phyloP scores from a whole-genome alignment of 1,140 invertebrate genomes.

The Rhysida immarginata region DNA sequence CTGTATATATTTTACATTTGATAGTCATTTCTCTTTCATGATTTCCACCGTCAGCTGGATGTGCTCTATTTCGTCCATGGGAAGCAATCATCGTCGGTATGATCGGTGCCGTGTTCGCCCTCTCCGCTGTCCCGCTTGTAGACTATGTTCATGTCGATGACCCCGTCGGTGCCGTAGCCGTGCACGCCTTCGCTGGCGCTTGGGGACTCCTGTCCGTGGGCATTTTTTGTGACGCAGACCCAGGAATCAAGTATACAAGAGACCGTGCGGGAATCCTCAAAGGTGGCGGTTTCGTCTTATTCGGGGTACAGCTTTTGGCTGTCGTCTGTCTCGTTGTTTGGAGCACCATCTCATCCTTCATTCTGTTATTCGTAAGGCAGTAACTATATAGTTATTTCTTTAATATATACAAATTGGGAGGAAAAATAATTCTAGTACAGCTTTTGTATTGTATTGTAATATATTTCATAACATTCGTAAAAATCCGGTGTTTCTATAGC shows the following conservation, averaged over 20 bases:
- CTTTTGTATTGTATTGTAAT: no score
- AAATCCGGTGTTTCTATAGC: no score
- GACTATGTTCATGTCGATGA: slow-evolving; percentile 68
- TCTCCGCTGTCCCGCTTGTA: slow-evolving; percentile 50
- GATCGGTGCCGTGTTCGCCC: slow-evolving; percentile 56
- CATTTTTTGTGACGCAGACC: slow-evolving; percentile 71
- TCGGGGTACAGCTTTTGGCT: slow-evolving; percentile 59
- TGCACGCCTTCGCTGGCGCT: slow-evolving; percentile 48
- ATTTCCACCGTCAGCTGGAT: slow-evolving; percentile 45
- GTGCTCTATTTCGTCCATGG: slow-evolving; percentile 71
- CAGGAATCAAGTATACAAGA: slow-evolving; percentile 49
- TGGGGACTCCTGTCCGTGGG: slow-evolving; percentile 74
- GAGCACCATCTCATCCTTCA: slow-evolving; percentile 50
- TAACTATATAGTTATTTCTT: not conserved
- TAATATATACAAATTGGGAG: not conserved
- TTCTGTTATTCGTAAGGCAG: slow-evolving; percentile 38
- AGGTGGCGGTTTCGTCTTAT: slow-evolving; percentile 71
- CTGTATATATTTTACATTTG: slow-evolving; percentile 1
- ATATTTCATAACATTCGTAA: no score
- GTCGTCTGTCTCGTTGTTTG: slow-evolving; percentile 51
- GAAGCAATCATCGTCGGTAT: slow-evolving; percentile 68
- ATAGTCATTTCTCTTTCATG: not conserved
- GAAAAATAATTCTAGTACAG: not conserved
- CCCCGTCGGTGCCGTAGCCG: slow-evolving; percentile 75
- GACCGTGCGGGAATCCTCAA: slow-evolving; percentile 62